These are phyloP conservation scores for Notospermus geniculatus DNA, from an alignment of 1,140 invertebrate genomes.

Conservation along the genomic window DNA sequence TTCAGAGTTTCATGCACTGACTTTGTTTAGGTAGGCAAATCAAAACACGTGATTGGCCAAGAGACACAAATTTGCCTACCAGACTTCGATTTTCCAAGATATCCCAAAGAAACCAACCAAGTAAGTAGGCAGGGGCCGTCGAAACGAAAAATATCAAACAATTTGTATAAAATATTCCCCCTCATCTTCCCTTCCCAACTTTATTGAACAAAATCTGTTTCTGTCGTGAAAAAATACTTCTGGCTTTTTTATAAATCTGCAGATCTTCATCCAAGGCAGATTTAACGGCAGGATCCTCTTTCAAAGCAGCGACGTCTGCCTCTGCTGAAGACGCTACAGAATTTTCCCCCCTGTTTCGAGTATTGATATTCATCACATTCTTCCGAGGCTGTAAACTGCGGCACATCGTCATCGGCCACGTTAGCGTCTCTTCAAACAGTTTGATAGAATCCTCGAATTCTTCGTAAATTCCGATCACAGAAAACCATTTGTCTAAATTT, in stretches of 20 bases:
- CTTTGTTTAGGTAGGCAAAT: too few relatives aligned
- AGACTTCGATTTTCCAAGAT: too few relatives aligned
- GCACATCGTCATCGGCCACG: constrained; percentile 26
- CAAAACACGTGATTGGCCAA: too few relatives aligned
- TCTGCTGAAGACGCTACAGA: constrained; percentile 9
- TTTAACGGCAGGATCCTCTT: constrained; percentile 20
- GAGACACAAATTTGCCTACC: too few relatives aligned
- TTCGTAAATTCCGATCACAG: constrained; percentile 21
- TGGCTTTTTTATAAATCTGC: constrained; percentile 27
- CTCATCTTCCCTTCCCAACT: constrained; percentile 8
- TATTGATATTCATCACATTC: constrained; percentile 9
- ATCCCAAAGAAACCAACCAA: too few relatives aligned
- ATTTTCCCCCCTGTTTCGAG: not conserved
- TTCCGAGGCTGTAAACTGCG: not conserved
- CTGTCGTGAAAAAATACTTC: constrained; percentile 27
- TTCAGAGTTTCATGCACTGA: too few relatives aligned
- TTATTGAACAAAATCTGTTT: constrained; percentile 28
- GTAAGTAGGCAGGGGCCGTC: too few relatives aligned
- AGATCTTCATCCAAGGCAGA: constrained; percentile 21
- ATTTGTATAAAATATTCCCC: too few relatives aligned
- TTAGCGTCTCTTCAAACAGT: constrained; percentile 25
- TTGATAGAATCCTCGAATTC: constrained; percentile 15
- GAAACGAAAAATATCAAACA: too few relatives aligned
- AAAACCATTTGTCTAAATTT: constrained; percentile 29
- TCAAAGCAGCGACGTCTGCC: constrained; percentile 13